These are phyloP conservation scores for Marronus borbonicus DNA, from an alignment of 2,888 invertebrate species.

Conservation along the genomic window DNA sequence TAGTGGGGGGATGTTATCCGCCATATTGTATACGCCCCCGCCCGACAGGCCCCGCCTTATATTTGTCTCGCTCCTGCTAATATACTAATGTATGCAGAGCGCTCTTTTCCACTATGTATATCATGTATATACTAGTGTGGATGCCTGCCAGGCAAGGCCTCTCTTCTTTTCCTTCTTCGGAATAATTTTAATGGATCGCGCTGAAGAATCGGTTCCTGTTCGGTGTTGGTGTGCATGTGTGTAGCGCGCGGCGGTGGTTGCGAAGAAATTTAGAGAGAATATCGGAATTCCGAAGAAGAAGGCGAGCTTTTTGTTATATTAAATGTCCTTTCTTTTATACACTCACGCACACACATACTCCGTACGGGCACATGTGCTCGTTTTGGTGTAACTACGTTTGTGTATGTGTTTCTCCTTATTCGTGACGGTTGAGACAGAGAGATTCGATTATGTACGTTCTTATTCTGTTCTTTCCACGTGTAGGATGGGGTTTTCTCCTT, in stretches of 20 bases:
- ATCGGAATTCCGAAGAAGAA: conserved; percentile 55
- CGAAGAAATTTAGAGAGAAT: conserved; percentile 61
- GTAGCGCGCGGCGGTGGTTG: conserved; percentile 60
- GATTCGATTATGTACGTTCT: conserved; percentile 42
- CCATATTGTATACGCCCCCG: conserved; percentile 71
- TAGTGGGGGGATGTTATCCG: conserved; percentile 68
- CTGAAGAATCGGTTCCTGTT: conserved; percentile 65
- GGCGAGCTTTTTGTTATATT: conserved; percentile 53
- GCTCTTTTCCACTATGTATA: conserved; percentile 66
- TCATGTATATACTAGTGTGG: conserved; percentile 65
- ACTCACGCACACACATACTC: conserved; percentile 13
- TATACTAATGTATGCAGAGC: conserved; percentile 54
- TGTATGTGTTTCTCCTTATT: conserved; percentile 41
- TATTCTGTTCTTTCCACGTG: conserved; percentile 19
- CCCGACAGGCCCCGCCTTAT: conserved; percentile 66
- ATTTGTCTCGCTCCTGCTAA: conserved; percentile 61
- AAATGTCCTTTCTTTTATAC: conserved; percentile 52
- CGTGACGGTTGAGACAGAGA: conserved; percentile 45
- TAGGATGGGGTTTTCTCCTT: conserved; percentile 28
- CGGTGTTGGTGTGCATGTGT: conserved; percentile 48
- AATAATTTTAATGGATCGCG: conserved; percentile 71
- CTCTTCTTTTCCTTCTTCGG: conserved; percentile 58
- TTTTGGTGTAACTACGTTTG: background rate
- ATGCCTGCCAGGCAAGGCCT: conserved; percentile 43
- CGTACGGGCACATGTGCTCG: conserved; percentile 5